A percentile compares a stretch with the other conserved stretches of the same genome.
These are phyloP conservation scores for Syrista parreyssii DNA, from an alignment of 2,888 invertebrate genomes.

Conservation along the genomic window DNA sequence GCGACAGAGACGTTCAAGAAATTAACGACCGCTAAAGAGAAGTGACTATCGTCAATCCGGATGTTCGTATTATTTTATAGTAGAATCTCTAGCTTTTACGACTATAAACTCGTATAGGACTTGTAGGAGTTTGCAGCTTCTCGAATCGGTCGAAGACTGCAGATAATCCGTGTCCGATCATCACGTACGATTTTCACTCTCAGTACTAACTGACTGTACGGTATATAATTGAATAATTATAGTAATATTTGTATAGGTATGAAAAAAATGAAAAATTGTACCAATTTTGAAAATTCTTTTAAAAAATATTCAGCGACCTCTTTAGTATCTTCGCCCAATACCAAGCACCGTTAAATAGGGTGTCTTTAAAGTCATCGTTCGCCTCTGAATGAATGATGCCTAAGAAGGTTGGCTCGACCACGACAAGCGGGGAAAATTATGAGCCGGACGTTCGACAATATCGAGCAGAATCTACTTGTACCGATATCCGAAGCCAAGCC, in stretches of 20 bases:
- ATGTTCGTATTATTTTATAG: constrained; percentile 51
- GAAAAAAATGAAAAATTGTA: too few species aligned
- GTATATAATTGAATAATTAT: too few species aligned
- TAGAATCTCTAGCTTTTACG: constrained; percentile 26
- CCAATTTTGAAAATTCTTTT: too few species aligned
- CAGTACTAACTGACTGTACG: too few species aligned
- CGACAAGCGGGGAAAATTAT: constrained; percentile 47
- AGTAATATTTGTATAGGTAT: too few species aligned
- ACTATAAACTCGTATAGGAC: constrained; percentile 7
- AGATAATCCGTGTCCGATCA: neutral
- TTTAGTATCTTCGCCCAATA: too few species aligned
- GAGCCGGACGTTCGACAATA: constrained; percentile 47
- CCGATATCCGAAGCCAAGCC: constrained; percentile 37
- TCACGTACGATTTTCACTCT: too few species aligned
- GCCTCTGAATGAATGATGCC: constrained; percentile 24
- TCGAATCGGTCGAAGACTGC: neutral
- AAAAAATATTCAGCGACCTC: too few species aligned
- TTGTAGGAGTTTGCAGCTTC: constrained; percentile 6
- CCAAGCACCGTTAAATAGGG: neutral
- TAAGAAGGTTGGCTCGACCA: constrained; percentile 13
- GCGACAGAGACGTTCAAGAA: constrained; percentile 19
- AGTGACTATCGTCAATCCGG: constrained; percentile 48
- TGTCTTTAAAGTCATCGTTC: neutral
- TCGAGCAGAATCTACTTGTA: constrained; percentile 49
- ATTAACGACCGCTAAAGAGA: constrained; percentile 56